These are phyloP conservation scores for Stenodema calcarata DNA, from an alignment of 2,888 invertebrate genomes.

Conservation along the genomic window DNA sequence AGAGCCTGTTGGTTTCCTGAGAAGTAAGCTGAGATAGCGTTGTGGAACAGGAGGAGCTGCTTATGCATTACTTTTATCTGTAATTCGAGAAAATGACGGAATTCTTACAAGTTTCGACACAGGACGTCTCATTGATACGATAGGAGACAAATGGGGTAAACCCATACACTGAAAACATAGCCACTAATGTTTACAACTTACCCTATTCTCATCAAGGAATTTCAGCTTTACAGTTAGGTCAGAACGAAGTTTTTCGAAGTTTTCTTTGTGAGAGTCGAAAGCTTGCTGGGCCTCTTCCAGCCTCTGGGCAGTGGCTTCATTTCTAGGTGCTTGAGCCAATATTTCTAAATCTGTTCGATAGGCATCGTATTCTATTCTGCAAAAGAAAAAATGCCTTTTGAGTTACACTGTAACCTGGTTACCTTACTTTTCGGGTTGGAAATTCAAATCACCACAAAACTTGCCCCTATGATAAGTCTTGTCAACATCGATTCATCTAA, in stretches of 20 bases:
- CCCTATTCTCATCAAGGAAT: constrained; percentile 96
- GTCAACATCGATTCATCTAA: no score
- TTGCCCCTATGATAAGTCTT: no score
- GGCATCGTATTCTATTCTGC: constrained; percentile 95
- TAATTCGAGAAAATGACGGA: constrained; percentile 57
- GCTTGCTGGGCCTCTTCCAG: constrained; percentile 82
- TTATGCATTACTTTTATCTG: constrained; percentile 99
- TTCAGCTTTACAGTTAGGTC: constrained; percentile 96
- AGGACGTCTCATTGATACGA: no score
- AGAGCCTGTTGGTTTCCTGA: constrained; percentile 93
- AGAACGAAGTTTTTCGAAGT: constrained; percentile 89
- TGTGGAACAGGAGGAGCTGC: constrained; percentile 92
- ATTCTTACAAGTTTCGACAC: no score
- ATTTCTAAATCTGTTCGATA: constrained; percentile 93
- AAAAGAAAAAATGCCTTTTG: no score
- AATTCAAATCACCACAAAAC: not conserved
- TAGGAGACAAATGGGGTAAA: no score
- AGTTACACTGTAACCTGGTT: no score
- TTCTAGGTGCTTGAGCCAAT: constrained; percentile 70
- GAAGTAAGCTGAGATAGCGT: constrained; percentile 96
- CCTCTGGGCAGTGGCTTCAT: constrained; percentile 67
- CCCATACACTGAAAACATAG: no score
- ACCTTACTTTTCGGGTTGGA: no score
- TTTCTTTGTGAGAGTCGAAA: constrained; percentile 84
- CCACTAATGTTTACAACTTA: no score